A percentile compares a stretch with the other conserved stretches of the same genome.
These are phyloP conservation scores for Phenganax stokvisi DNA, from an alignment of 92 coral and sea anemone genomes.

Conservation along the genomic window DNA sequence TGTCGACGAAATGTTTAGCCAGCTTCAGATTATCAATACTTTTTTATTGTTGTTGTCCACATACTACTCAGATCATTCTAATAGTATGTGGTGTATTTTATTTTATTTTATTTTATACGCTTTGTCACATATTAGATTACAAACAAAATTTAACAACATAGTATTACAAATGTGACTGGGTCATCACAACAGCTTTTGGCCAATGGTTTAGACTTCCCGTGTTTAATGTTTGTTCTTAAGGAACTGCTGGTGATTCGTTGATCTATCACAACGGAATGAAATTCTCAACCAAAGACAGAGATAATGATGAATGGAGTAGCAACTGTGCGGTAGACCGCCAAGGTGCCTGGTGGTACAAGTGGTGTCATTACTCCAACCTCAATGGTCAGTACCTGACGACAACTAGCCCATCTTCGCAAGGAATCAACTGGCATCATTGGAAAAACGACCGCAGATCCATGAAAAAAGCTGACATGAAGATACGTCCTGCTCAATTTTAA, in stretches of 20 bases:
- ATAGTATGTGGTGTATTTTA: no score
- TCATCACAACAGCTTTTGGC: not conserved
- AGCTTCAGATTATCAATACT: no score
- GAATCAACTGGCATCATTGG: constrained; percentile 14
- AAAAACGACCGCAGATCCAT: constrained; percentile 15
- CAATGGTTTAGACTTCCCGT: not conserved
- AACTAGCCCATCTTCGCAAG: not conserved
- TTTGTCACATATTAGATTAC: no score
- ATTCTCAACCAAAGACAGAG: constrained; percentile 57
- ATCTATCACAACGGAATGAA: constrained; percentile 40
- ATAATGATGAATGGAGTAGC: constrained; percentile 32
- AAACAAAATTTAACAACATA: not conserved
- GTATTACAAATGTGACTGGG: not conserved
- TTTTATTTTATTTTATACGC: no score
- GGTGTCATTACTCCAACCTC: constrained; percentile 44
- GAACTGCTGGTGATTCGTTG: constrained; percentile 55
- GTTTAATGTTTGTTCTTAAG: constrained; percentile 44
- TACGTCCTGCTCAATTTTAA: not conserved
- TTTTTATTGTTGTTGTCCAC: no score
- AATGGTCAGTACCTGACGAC: constrained; percentile 44
- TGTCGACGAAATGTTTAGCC: no score
- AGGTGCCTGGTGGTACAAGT: constrained; percentile 59
- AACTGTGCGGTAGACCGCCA: constrained; percentile 40
- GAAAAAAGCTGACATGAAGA: constrained; percentile 17
- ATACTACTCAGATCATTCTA: no score